Evolutionary conservation across 1,140 invertebrate species (phyloP).

Genomic region (Camponotus floridanus): DNA sequence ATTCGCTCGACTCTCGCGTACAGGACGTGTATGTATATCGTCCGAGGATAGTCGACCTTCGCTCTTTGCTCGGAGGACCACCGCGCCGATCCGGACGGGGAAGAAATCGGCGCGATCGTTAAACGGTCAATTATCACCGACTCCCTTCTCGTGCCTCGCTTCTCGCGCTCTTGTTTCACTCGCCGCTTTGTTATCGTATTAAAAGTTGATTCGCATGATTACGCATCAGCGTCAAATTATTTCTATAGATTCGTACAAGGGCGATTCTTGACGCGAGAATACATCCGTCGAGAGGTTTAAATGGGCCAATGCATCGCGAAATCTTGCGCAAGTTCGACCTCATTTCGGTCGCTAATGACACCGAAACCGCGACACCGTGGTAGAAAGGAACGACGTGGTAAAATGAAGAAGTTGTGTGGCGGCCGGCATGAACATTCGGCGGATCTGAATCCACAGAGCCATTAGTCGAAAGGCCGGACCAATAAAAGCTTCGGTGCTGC

Average conservation of each 20-base stretch:
- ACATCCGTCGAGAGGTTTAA: not conserved
- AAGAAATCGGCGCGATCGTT: constrained; percentile 74
- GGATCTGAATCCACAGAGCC: constrained; percentile 72
- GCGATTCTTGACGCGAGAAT: not conserved
- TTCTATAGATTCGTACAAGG: not conserved
- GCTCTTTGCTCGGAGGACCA: constrained; percentile 45
- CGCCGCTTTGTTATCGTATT: constrained; percentile 35
- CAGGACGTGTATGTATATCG: constrained; percentile 53
- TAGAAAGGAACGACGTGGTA: constrained; percentile 71
- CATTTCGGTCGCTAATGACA: constrained; percentile 9
- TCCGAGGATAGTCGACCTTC: constrained; percentile 35
- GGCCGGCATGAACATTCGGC: constrained; percentile 69
- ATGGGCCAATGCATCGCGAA: not conserved
- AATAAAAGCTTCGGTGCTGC: constrained; percentile 74
- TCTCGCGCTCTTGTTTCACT: constrained; percentile 19
- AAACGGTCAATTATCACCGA: constrained; percentile 74
- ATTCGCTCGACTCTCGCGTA: constrained; percentile 78
- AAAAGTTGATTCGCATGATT: constrained; percentile 46
- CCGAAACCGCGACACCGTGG: constrained; percentile 53
- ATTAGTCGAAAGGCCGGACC: constrained; percentile 73
- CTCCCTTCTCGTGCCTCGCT: constrained; percentile 25
- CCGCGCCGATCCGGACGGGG: constrained; percentile 43
- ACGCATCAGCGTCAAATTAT: not conserved
- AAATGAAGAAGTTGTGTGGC: constrained; percentile 74
- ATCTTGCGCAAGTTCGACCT: not conserved